These are phyloP conservation scores for Netta rufina DNA, from an alignment of 2,797 vertebrate genomes.

Conservation along the genomic window DNA sequence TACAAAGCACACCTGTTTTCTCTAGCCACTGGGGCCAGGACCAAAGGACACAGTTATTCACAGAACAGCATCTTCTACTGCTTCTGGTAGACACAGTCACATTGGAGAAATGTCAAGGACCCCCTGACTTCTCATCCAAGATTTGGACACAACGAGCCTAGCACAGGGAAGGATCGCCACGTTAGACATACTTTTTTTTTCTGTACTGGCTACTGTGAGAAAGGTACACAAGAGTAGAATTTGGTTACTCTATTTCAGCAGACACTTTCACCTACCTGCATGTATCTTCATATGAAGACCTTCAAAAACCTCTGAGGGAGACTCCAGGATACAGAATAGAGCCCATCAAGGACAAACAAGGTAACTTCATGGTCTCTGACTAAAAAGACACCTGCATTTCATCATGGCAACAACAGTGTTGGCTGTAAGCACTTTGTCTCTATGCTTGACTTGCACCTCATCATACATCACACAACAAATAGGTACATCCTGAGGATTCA, in stretches of 20 bases:
- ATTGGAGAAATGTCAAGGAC: neutral
- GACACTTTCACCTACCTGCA: neutral
- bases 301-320: neutral
- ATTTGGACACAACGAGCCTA: neutral
- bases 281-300: neutral
- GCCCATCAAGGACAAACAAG: neutral
- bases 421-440: neutral
- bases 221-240: neutral
- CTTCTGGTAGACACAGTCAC: neutral
- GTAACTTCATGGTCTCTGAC: neutral
- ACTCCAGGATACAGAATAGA: neutral
- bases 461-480: neutral
- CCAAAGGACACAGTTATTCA: neutral
- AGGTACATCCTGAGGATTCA: neutral
- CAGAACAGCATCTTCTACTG: neutral
- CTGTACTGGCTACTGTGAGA: accelerated
- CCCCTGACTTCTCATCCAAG: neutral
- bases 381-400: neutral
- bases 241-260: neutral
- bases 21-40: neutral
- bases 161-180: accelerated
- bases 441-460: neutral
- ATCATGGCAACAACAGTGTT: accelerated
- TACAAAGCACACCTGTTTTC: neutral
- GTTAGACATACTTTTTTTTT: neutral